Percentiles rank a stretch among this genome's conserved stretches.
phyloP scores from a whole-genome alignment of 2,113 vertebrate species.

The Phoenicopterus ruber region DNA sequence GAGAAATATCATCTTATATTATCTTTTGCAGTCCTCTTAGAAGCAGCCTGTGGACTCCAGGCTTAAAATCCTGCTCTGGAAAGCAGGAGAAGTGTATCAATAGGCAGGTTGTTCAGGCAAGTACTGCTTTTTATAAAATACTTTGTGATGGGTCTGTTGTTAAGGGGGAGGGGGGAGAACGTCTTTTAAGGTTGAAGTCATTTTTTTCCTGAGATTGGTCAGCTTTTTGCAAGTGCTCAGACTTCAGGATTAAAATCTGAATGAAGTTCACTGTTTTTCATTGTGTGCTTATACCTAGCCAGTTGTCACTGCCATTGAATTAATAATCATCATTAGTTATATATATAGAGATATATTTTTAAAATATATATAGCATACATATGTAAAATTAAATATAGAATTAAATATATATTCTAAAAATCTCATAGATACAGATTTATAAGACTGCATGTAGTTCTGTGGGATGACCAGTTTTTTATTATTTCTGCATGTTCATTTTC shows the following conservation, averaged over 20 bases:
- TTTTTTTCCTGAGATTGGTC: background rate
- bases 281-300: background rate
- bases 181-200: background rate
- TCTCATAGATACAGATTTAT: background rate
- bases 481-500: background rate
- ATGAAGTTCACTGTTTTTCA: background rate
- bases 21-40: background rate
- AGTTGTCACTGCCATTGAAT: background rate
- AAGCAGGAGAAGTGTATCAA: background rate
- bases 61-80: background rate
- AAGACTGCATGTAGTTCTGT: background rate
- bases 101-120: background rate
- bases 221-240: background rate
- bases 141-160: background rate
- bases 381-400: background rate
- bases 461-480: background rate
- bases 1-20: background rate
- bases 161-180: no score
- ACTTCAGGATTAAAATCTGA: background rate
- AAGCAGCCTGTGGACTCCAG: background rate
- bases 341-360: no score
- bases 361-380: accelerated
- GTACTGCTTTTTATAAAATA: background rate
- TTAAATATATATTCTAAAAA: background rate
- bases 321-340: background rate